These are phyloP conservation scores for Cancer borealis DNA, from an alignment of 2,888 invertebrate species.

Conservation along the genomic window DNA sequence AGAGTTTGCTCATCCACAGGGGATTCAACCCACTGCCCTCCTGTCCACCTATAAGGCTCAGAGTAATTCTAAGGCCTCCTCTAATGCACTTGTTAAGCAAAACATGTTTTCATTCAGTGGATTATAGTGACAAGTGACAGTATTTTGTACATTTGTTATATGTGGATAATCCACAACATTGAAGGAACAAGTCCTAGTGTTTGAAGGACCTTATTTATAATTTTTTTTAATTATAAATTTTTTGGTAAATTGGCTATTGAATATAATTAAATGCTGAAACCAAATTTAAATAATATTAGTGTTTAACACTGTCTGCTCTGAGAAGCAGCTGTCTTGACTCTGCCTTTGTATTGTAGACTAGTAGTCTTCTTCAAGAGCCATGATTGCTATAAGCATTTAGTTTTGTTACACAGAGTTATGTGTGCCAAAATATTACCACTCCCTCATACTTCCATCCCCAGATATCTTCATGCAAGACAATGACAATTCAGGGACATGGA, in stretches of 20 bases:
- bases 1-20: conserved; percentile 24
- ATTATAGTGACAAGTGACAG: conserved; percentile 7
- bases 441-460: conserved; percentile 39
- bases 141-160: conserved; percentile 50
- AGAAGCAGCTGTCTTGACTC: neutral
- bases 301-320: conserved; percentile 21
- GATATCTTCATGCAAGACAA: conserved; percentile 30
- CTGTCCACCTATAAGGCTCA: conserved; percentile 36
- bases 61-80: conserved; percentile 31
- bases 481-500: conserved; percentile 48
- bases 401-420: conserved; percentile 30
- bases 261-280: conserved; percentile 3
- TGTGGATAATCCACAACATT: conserved; percentile 31
- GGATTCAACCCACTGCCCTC: conserved; percentile 56
- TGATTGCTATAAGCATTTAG: conserved; percentile 36
- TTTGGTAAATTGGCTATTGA: neutral
- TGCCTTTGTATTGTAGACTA: neutral
- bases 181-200: neutral
- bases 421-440: conserved; percentile 55
- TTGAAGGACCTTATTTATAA: conserved; percentile 20
- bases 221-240: neutral
- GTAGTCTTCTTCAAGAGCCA: conserved; percentile 24
- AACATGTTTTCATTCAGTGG: neutral
- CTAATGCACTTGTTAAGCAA: conserved; percentile 56
- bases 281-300: conserved; percentile 28